These are phyloP conservation scores for Acronicta leporina DNA, from an alignment of 2,888 invertebrate genomes.

Conservation along the genomic window DNA sequence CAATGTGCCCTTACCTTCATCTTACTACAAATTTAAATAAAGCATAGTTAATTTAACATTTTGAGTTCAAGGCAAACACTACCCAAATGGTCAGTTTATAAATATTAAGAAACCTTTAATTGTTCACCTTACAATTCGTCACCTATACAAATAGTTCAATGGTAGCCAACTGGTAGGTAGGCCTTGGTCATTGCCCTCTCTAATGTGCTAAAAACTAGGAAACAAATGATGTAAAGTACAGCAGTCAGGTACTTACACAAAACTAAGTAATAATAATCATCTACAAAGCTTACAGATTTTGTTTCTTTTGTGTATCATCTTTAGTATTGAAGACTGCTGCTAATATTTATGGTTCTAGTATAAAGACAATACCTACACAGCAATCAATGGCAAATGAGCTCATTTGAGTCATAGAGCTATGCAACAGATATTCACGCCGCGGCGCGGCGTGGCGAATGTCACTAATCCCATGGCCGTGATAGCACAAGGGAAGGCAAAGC, in stretches of 20 bases:
- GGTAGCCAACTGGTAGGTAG: conserved; percentile 33
- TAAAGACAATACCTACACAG: conserved; percentile 7
- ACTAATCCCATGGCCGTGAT: too few relatives aligned
- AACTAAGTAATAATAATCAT: conserved; percentile 23
- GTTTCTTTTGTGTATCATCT: conserved; percentile 30
- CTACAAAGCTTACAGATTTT: conserved; percentile 21
- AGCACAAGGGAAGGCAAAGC: too few relatives aligned
- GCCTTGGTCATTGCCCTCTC: conserved; percentile 60
- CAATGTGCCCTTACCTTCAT: conserved; percentile 37
- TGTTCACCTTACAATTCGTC: conserved; percentile 55
- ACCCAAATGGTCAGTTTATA: conserved; percentile 32
- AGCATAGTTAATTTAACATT: conserved; percentile 40
- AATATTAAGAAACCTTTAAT: conserved; percentile 52
- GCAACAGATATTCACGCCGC: too few relatives aligned
- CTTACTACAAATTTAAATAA: conserved; percentile 38
- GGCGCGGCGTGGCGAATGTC: too few relatives aligned
- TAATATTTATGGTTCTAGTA: conserved; percentile 18
- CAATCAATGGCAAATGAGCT: conserved; percentile 5
- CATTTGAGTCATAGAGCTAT: too few relatives aligned
- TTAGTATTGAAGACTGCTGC: conserved; percentile 9
- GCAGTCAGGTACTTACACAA: conserved; percentile 4
- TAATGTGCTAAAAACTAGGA: conserved; percentile 30
- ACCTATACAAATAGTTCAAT: conserved; percentile 52
- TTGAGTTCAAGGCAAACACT: conserved; percentile 51
- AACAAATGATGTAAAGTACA: conserved; percentile 13